Evolutionary conservation across 2,797 vertebrate species (phyloP).

Genomic region (Scyliorhinus canicula): DNA sequence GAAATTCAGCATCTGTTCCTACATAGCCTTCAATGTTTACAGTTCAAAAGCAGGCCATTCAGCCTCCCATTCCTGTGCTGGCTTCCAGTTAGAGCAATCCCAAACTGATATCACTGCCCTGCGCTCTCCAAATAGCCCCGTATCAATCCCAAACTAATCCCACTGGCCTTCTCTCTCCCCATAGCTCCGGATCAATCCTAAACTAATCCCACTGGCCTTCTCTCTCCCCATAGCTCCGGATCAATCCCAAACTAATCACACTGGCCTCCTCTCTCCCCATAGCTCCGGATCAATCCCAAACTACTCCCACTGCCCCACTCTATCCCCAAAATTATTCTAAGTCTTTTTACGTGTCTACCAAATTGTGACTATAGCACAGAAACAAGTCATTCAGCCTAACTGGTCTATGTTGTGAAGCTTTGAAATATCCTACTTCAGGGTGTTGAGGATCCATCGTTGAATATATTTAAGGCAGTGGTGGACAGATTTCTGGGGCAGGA

Average conservation of each 20-base stretch:
- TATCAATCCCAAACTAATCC: neutral
- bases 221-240: neutral
- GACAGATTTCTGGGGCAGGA: no score
- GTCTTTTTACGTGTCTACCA: neutral
- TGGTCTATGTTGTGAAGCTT: neutral
- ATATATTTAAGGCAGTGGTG: neutral
- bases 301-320: no score
- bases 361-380: neutral
- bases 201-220: neutral
- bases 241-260: neutral
- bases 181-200: neutral
- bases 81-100: neutral
- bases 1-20: neutral
- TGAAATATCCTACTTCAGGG: neutral
- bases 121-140: neutral
- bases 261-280: neutral
- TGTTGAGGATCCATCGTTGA: neutral
- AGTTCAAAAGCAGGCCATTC: neutral
- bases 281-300: neutral
- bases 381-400: neutral
- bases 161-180: neutral
- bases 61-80: neutral
- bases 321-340: no score
- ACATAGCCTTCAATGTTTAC: neutral
- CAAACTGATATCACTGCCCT: neutral